Evolutionary conservation across 2,888 invertebrate genomes (phyloP).

Genomic region (Nymphalis urticae): DNA sequence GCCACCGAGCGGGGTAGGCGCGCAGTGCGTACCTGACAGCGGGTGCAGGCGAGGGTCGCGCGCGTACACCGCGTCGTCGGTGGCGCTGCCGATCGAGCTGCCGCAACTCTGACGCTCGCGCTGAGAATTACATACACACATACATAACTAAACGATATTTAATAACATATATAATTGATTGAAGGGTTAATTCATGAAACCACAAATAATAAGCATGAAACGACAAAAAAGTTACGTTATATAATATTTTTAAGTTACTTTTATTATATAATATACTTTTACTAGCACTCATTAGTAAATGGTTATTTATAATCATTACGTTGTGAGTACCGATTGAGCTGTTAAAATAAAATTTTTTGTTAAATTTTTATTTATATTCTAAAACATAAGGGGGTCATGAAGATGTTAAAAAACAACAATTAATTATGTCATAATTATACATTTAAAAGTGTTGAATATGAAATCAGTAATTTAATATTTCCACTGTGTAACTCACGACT

Average conservation of each 20-base stretch:
- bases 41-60: constrained; percentile 68
- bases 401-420: not conserved
- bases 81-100: constrained; percentile 71
- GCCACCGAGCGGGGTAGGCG: not conserved
- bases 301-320: too few relatives aligned
- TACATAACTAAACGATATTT: not conserved
- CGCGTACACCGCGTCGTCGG: constrained; percentile 71
- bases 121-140: constrained; percentile 40
- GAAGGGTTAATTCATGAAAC: too few relatives aligned
- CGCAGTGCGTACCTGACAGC: constrained; percentile 57
- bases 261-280: too few relatives aligned
- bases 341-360: too few relatives aligned
- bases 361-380: too few relatives aligned
- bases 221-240: too few relatives aligned
- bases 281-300: too few relatives aligned
- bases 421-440: not conserved
- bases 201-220: too few relatives aligned
- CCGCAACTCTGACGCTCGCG: constrained; percentile 75
- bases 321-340: too few relatives aligned
- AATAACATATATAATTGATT: too few relatives aligned
- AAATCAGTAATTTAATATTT: constrained; percentile 12
- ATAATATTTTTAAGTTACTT: too few relatives aligned
- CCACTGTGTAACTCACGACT: constrained; percentile 11
- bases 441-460: not conserved
- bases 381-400: too few relatives aligned